Conservation (phyloP, 2,113 vertebrate species). For the Prionailurus viverrinus region DNA sequence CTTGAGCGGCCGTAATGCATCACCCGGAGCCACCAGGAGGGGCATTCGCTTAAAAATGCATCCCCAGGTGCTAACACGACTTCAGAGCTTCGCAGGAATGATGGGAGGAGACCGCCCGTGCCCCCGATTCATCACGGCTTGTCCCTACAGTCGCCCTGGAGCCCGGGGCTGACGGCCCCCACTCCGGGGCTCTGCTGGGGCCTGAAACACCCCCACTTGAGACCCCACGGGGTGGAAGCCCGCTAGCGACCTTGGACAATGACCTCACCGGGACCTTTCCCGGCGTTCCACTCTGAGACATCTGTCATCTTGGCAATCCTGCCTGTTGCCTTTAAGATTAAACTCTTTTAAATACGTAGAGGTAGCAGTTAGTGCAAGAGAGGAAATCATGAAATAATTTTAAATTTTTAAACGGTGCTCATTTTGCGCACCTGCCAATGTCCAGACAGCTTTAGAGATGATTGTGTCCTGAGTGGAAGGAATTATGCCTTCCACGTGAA, state of each 20-base stretch:
- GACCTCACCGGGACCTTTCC: not conserved
- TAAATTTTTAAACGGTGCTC: not conserved
- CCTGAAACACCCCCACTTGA: not conserved
- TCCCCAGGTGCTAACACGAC: not conserved
- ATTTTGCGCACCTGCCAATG: rapidly evolving
- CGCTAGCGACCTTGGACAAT: rapidly evolving
- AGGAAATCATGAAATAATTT: not conserved
- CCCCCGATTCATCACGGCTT: rapidly evolving
- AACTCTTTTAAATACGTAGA: not conserved
- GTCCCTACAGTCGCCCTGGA: not conserved
- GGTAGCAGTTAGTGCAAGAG: not conserved
- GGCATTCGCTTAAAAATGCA: slow-evolving; percentile 42
- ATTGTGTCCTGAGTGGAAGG: rapidly evolving
- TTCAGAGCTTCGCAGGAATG: rapidly evolving
- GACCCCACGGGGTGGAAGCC: no score
- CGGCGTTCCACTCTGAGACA: rapidly evolving
- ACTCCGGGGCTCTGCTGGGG: not conserved
- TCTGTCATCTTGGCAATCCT: not conserved
- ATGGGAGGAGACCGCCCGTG: rapidly evolving
- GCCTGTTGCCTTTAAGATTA: not conserved
- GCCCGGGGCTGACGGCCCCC: not conserved
- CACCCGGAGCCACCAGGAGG: slow-evolving; percentile 59
- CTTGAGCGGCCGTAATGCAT: slow-evolving; percentile 75
- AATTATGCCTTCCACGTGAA: not conserved
- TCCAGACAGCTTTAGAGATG: not conserved